Evolutionary conservation across 2,888 invertebrate genomes (phyloP).

Genomic region (Lasius platythorax): DNA sequence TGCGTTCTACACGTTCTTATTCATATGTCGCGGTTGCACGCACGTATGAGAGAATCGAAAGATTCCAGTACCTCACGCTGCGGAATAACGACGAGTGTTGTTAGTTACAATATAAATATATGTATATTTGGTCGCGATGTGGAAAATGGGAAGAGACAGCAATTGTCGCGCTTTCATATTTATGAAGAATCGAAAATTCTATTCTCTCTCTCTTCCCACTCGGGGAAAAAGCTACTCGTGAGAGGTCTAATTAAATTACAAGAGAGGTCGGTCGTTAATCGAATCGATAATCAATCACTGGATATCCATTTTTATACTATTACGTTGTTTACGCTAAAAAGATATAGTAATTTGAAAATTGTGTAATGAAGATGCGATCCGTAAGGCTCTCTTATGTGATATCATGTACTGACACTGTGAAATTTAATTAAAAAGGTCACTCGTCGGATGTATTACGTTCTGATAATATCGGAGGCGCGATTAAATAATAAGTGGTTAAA

Average conservation of each 20-base stretch:
- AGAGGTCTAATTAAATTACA: slow-evolving; percentile 31
- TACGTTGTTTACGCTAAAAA: slow-evolving; percentile 36
- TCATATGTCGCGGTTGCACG: slow-evolving; percentile 42
- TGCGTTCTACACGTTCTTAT: slow-evolving; percentile 65
- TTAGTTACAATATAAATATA: neutral
- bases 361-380: slow-evolving; percentile 14
- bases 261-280: slow-evolving; percentile 25
- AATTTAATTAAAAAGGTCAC: slow-evolving; percentile 48
- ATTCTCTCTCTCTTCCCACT: neutral
- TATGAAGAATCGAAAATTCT: neutral
- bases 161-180: neutral
- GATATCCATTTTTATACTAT: slow-evolving; percentile 43
- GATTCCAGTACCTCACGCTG: neutral
- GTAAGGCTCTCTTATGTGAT: slow-evolving; percentile 21
- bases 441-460: slow-evolving; percentile 6
- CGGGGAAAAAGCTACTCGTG: neutral
- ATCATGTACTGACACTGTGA: slow-evolving; percentile 25
- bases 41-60: slow-evolving; percentile 23
- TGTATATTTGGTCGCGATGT: neutral
- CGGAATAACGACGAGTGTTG: neutral
- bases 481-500: slow-evolving; percentile 52
- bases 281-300: slow-evolving; percentile 19
- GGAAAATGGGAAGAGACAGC: neutral
- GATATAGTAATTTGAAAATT: slow-evolving; percentile 4
- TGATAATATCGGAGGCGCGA: slow-evolving; percentile 36